These are phyloP conservation scores for Myotis davidii DNA, from an alignment of 2,113 vertebrate species.

Conservation along the genomic window DNA sequence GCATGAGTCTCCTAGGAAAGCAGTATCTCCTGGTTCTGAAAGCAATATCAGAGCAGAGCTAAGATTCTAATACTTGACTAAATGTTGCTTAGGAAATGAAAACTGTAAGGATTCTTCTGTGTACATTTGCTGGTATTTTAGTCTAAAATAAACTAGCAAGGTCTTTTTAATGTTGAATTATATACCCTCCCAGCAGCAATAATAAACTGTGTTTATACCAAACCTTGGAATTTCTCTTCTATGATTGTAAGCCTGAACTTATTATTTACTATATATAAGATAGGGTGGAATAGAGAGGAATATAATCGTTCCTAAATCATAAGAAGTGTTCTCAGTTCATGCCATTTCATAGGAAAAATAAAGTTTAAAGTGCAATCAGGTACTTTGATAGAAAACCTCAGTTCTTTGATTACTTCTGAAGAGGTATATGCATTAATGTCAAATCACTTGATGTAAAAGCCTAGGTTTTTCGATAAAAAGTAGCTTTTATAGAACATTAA, in stretches of 20 bases:
- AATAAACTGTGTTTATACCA: constrained; percentile 19
- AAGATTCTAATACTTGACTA: constrained; percentile 64
- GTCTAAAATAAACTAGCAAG: constrained; percentile 45
- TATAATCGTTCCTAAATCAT: constrained; percentile 54
- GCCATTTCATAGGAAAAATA: constrained; percentile 59
- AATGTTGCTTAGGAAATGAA: constrained; percentile 62
- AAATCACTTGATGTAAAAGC: constrained; percentile 71
- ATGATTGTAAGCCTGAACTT: constrained; percentile 32
- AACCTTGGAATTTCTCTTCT: not conserved
- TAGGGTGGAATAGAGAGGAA: not conserved
- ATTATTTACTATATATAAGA: constrained; percentile 38
- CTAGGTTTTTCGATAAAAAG: constrained; percentile 64
- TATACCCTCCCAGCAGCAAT: not conserved
- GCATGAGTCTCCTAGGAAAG: constrained; percentile 65
- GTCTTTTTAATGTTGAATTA: not conserved
- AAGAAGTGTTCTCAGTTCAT: constrained; percentile 46
- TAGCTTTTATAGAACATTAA: constrained; percentile 67
- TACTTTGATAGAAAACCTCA: constrained; percentile 73
- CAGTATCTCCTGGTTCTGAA: constrained; percentile 54
- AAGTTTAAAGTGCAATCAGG: constrained; percentile 74
- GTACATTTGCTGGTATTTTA: constrained; percentile 10
- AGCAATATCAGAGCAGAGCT: constrained; percentile 50
- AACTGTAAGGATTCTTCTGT: constrained; percentile 19
- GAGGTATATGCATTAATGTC: constrained; percentile 75
- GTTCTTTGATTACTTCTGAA: constrained; percentile 74